A percentile compares a stretch with the other conserved stretches of the same genome.
Evolutionary conservation across 2,797 vertebrate species (phyloP).

Genomic region (Premnoplex brunnescens): DNA sequence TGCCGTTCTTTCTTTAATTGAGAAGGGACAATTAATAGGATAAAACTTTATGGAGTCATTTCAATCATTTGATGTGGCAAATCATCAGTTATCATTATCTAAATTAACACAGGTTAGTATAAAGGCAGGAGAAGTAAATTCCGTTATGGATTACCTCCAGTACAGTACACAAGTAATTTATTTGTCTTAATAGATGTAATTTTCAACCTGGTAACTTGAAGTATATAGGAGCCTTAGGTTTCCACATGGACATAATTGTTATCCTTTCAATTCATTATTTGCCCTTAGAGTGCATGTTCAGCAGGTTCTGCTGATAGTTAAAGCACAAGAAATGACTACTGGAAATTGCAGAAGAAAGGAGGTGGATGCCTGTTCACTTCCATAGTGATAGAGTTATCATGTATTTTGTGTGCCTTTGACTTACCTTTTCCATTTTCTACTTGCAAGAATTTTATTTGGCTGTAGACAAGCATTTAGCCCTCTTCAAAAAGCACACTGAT

Average conservation of each 20-base stretch:
- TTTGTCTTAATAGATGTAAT: conserved; percentile 17
- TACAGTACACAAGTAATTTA: conserved; percentile 3
- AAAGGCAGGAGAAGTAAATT: conserved; percentile 58
- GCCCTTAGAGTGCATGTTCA: neutral
- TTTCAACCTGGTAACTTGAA: neutral
- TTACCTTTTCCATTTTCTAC: neutral
- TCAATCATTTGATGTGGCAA: conserved; percentile 47
- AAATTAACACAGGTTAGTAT: conserved; percentile 42
- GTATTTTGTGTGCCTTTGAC: neutral
- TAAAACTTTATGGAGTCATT: conserved; percentile 65
- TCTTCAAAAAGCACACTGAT: neutral
- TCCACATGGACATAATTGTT: neutral
- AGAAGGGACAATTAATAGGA: conserved; percentile 38
- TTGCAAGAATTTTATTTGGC: neutral
- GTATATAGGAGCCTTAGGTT: neutral
- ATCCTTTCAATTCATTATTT: conserved; percentile 17
- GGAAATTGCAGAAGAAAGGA: neutral
- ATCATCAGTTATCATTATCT: conserved; percentile 63
- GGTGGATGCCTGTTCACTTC: neutral
- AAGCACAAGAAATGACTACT: neutral
- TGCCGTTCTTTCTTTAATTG: conserved; percentile 62
- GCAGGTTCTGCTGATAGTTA: neutral
- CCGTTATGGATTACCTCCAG: conserved; percentile 44
- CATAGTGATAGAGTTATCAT: neutral
- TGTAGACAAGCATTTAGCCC: neutral